Base-by-base conservation (phyloP, 2,113 vertebrate genomes). In the Cyphomyrus plagiostoma region DNA sequence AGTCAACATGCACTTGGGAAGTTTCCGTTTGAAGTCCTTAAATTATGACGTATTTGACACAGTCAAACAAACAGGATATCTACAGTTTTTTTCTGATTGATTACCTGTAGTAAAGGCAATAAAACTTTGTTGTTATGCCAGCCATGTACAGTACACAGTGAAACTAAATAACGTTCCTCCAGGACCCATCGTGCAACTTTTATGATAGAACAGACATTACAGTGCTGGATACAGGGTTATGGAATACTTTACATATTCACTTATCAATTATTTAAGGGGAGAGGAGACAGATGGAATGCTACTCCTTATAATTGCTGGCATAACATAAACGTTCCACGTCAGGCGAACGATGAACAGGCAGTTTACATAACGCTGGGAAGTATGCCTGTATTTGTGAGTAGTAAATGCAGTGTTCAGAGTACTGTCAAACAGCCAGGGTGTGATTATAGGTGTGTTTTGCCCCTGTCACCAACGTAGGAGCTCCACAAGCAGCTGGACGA, bases 401-500 rank as follows among this genome's bases (percentile, higher is more conserved):
- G 42, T 85, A 50, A 19, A 39, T 39, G 35, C 35, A 17, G 35
- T 6, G 26, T 30, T 77, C 70, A 11, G 26, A 17, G 35, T 13
- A 7, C 66, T 35, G 62, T 11, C 70, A 17, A 77, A 39, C 30
- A 77, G 10, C 70, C 30, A 39, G 13, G 13, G 26, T 77, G 70
- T 3, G 70, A 35, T 77, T 77, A 30, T 77, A 77, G 70, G 30
- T 30, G 56, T 3, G 30, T 56, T 62, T 88, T 66, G 19, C 7
- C 35, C 35, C 35, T 26, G 21, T 19, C 4, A 45, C 87, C 45
- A 2, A 62, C 19, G 90, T 89, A 99, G 98, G 97, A 97, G 90
- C 95, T 99, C 92, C 97, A 97, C 84, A 99, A 97, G 93, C 97
- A 99, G 93, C 96, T 99, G 93, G 98, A 99, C 30, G 98, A 99